These are phyloP conservation scores for Falco novaeseelandiae DNA, from an alignment of 2,797 vertebrate genomes.

Conservation along the genomic window DNA sequence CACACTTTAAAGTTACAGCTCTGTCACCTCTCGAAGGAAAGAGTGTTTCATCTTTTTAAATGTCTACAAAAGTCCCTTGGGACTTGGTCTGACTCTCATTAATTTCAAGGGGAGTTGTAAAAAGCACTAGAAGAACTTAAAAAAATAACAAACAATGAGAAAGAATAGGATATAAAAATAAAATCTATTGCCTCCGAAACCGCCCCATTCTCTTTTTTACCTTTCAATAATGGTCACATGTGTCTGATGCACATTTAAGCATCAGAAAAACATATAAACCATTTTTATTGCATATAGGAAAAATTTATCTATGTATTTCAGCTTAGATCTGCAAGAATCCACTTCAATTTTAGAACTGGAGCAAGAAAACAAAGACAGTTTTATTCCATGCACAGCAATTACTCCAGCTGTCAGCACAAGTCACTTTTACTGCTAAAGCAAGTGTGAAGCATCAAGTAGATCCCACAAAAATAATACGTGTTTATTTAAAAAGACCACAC, in stretches of 20 bases:
- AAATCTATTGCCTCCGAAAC: conserved; percentile 43
- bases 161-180: conserved; percentile 47
- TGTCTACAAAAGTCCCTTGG: background rate
- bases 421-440: conserved; percentile 35
- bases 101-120: conserved; percentile 4
- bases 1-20: background rate
- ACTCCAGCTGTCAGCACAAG: conserved; percentile 27
- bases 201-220: conserved; percentile 36
- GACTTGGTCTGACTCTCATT: background rate
- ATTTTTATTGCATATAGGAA: conserved; percentile 50
- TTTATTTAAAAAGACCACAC: background rate
- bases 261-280: conserved; percentile 58
- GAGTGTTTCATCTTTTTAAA: background rate
- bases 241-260: conserved; percentile 33
- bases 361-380: conserved; percentile 15
- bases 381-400: conserved; percentile 1
- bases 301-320: conserved; percentile 42
- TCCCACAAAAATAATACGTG: background rate
- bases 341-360: conserved; percentile 17
- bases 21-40: background rate
- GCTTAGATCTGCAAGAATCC: conserved; percentile 48
- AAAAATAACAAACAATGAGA: conserved; percentile 23
- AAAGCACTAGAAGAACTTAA: conserved; percentile 7
- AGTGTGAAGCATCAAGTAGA: background rate
- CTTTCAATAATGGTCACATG: conserved; percentile 19